Evolutionary conservation across 2,797 vertebrate species (phyloP).

Genomic region (Enteromius radiatus): DNA sequence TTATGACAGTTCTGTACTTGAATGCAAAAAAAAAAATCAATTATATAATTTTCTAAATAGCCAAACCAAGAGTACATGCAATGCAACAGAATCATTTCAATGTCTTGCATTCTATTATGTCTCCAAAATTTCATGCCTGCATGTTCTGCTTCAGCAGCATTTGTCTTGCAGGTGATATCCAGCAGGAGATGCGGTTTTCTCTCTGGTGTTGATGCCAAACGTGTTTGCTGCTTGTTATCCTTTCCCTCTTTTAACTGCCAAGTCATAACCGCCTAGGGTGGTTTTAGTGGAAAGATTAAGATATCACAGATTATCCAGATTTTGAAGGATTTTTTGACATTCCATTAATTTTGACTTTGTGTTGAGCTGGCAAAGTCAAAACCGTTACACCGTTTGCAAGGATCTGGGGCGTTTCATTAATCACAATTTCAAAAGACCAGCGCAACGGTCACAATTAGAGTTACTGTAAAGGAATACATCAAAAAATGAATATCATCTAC

Average conservation of each 20-base stretch:
- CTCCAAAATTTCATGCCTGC: constrained; percentile 32
- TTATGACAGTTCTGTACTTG: constrained; percentile 8
- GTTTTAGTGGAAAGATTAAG: constrained; percentile 43
- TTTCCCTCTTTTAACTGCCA: constrained; percentile 24
- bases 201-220: constrained; percentile 32
- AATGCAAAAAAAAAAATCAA: not conserved
- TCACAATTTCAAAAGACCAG: constrained; percentile 3
- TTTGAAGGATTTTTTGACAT: constrained; percentile 47
- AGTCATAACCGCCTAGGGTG: constrained; percentile 28
- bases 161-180: constrained; percentile 39
- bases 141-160: constrained; percentile 28
- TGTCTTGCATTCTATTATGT: constrained; percentile 12
- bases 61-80: not conserved
- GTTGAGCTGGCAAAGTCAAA: constrained; percentile 40
- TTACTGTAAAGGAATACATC: constrained; percentile 20
- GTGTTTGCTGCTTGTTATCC: constrained; percentile 36
- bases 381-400: not conserved
- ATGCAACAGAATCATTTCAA: not conserved
- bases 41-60: not conserved
- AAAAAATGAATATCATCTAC: constrained; percentile 20
- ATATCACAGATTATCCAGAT: constrained; percentile 48
- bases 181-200: constrained; percentile 25
- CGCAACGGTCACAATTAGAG: not conserved
- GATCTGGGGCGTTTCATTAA: not conserved
- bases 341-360: constrained; percentile 44